Base-by-base conservation (phyloP, 2,113 vertebrate genomes). In the Stictonetta naevosa region DNA sequence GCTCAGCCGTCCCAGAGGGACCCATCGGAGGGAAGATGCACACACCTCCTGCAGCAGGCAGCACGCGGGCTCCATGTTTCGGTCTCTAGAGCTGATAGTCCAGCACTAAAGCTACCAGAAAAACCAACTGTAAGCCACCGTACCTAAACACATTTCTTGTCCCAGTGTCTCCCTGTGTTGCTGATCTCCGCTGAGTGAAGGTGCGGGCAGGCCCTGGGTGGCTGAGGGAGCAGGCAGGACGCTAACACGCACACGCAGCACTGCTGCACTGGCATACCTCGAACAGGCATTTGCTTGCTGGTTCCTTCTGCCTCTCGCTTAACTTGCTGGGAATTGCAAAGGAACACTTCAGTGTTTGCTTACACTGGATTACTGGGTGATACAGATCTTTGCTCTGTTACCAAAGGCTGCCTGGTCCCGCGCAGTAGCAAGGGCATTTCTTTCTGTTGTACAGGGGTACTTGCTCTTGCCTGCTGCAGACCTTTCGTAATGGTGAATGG, bases 381-480 rank as follows among this genome's bases (percentile, higher is more conserved):
- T 83, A 71, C 0, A 44, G 67, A 83, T 85, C 67, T 91, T 71
- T 86, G 46, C 81, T 62, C 53, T 88, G 71, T 87, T 91, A 86
- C 81, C 74, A 48, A 88, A 79, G 83, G 36, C 71, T 74, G 79
- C 60, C 42, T 17, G 48, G 31, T 91, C 86, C 67, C 55, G 73
- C 91, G 83, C 40, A 89, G 66, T 56, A 77, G 36, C 72, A 83
- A 42, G 78, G 60, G 71, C 0, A 2, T 63, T 83, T 71, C 79
- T 86, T 87, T 84, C 67, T 86, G 58, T 83, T 79, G 67, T 77
- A 42, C 17, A 23, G 72, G 76, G 79, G 33, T 80, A 16, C 73
- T 94, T 75, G 81, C 48, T 86, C 93, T 80, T 83, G 91, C 95
- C 81, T 83, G 78, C 92, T 95, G 84, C 91, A 92, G 78, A 72